phyloP scores from a whole-genome alignment of 2,113 vertebrate species.

The Plecotus auritus region DNA sequence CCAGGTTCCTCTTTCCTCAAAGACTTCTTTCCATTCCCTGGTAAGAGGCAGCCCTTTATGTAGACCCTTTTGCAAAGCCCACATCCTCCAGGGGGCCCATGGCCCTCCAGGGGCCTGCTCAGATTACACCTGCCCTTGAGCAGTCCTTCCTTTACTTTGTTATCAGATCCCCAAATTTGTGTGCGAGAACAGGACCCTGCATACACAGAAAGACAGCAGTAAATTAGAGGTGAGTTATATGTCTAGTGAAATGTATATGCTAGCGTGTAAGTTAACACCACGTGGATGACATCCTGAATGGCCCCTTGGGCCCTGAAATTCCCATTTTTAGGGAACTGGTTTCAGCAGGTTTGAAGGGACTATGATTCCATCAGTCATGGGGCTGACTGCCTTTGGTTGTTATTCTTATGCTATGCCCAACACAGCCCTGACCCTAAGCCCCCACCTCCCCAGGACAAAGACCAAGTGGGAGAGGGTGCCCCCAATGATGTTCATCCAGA shows the following conservation, averaged over 20 bases:
- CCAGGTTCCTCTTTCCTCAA: neutral
- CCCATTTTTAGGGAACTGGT: neutral
- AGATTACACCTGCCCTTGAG: constrained; percentile 52
- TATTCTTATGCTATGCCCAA: neutral
- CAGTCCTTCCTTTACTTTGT: constrained; percentile 64
- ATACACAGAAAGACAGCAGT: constrained; percentile 52
- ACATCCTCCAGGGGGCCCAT: constrained; percentile 20
- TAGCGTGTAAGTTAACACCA: neutral
- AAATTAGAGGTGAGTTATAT: constrained; percentile 53
- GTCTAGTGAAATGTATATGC: neutral
- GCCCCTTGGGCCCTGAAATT: neutral
- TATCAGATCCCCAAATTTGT: constrained; percentile 62
- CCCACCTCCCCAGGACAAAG: neutral
- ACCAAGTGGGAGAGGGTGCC: neutral
- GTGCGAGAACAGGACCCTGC: constrained; percentile 39
- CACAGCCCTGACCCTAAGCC: neutral
- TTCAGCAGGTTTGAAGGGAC: constrained; percentile 4
- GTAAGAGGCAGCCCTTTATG: constrained; percentile 24
- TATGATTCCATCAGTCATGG: neutral
- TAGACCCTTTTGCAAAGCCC: constrained; percentile 22
- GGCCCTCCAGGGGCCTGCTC: constrained; percentile 43
- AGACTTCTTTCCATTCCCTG: neutral
- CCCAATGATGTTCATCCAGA: neutral
- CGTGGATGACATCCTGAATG: neutral
- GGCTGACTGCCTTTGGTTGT: neutral